Percentiles rank a stretch among this genome's conserved stretches.
Conservation (phyloP, 2,113 vertebrate species). For the Saguinus imperator region DNA sequence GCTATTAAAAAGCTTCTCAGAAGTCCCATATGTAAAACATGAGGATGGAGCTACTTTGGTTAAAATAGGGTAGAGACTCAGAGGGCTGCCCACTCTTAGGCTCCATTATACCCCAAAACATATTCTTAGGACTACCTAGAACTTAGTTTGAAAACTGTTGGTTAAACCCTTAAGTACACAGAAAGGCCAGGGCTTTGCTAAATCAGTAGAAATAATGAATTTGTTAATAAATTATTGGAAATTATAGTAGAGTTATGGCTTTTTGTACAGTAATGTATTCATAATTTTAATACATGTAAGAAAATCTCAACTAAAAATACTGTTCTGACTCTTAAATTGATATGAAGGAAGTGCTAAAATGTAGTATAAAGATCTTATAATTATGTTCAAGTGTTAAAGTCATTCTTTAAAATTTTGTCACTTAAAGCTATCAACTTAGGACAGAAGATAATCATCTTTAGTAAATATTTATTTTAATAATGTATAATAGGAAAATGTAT, state of each 20-base stretch:
- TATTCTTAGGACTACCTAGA: neutral
- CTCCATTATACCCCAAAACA: neutral
- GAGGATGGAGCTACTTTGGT: neutral
- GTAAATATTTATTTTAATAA: neutral
- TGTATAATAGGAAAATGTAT: neutral
- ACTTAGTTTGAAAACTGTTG: neutral
- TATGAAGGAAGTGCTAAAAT: neutral
- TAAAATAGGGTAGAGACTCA: no score
- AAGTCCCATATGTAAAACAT: accelerated
- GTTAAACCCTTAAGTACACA: neutral
- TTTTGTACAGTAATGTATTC: neutral
- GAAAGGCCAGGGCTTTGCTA: neutral
- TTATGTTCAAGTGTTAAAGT: neutral
- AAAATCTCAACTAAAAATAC: neutral
- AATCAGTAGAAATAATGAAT: neutral
- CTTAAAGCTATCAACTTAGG: neutral
- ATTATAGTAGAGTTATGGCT: neutral
- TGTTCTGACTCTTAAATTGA: neutral
- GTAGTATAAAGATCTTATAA: neutral
- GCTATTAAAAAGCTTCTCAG: neutral
- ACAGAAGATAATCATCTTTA: neutral
- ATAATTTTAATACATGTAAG: neutral
- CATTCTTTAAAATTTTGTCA: neutral
- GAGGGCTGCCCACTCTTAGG: accelerated
- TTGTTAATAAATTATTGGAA: neutral